Evolutionary conservation across 2,888 invertebrate genomes (phyloP).

Genomic region (Parascotia fuliginaria): DNA sequence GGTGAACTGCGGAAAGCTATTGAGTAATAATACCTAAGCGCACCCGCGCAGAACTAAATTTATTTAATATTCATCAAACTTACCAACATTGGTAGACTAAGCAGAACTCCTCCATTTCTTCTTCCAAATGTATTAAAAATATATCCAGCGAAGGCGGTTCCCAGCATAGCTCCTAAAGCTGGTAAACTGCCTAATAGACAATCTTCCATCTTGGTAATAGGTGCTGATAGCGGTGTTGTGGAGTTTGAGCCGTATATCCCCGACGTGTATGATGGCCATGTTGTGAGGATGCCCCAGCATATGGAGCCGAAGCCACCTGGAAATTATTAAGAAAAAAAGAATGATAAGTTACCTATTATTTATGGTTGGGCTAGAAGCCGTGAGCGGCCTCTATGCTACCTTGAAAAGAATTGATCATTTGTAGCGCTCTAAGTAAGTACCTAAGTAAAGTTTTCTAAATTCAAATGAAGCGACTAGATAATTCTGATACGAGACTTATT

Average conservation of each 20-base stretch:
- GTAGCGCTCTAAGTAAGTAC: no score
- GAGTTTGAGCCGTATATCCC: constrained; percentile 8
- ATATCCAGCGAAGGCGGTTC: constrained; percentile 51
- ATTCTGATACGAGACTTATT: no score
- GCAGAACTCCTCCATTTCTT: constrained; percentile 50
- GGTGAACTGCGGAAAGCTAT: no score
- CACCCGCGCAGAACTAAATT: no score
- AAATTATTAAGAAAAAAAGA: neutral
- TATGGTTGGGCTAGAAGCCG: no score
- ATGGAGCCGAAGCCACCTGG: constrained; percentile 10
- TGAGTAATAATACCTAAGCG: no score
- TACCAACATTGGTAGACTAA: constrained; percentile 81
- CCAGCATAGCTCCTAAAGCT: constrained; percentile 56
- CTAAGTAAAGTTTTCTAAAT: no score
- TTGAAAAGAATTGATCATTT: no score
- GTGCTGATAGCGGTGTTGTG: constrained; percentile 4
- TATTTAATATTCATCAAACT: no score
- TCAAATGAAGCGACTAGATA: no score
- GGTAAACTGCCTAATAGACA: constrained; percentile 62
- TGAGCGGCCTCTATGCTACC: no score
- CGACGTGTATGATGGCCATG: constrained; percentile 11
- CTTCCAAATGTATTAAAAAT: constrained; percentile 59
- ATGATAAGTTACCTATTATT: no score
- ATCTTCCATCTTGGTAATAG: constrained; percentile 58
- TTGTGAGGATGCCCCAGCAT: neutral